Percentiles rank a stretch among this genome's conserved stretches.
Evolutionary conservation across 2,888 invertebrate species (phyloP).

Genomic region (Drosophila leonis): DNA sequence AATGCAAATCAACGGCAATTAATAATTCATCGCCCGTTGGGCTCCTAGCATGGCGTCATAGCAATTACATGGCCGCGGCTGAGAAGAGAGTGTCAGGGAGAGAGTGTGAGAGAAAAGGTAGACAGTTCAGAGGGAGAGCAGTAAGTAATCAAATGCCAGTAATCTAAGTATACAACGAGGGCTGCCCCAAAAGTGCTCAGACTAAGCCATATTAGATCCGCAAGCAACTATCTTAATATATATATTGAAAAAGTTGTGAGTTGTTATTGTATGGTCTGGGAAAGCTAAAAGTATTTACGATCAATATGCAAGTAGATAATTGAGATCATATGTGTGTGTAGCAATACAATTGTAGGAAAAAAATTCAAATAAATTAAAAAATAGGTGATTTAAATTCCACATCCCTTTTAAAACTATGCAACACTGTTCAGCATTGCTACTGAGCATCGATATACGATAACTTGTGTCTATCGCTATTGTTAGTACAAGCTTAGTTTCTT

Average conservation of each 20-base stretch:
- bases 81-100: slow-evolving; percentile 15
- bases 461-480: background rate
- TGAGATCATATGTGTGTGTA: no score
- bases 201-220: background rate
- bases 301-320: no score
- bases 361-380: background rate
- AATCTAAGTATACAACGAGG: slow-evolving; percentile 35
- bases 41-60: slow-evolving; percentile 59
- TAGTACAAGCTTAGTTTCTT: background rate
- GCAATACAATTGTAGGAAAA: background rate
- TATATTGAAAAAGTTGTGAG: no score
- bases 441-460: slow-evolving; percentile 7
- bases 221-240: no score
- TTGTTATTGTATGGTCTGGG: no score
- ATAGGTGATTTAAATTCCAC: background rate
- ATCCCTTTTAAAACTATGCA: background rate
- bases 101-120: background rate
- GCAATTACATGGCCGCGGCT: slow-evolving; percentile 59
- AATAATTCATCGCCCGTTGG: slow-evolving; percentile 79
- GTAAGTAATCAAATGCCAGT: slow-evolving; percentile 24
- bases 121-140: background rate
- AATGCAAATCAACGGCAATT: slow-evolving; percentile 80
- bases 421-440: background rate
- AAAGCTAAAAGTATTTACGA: no score
- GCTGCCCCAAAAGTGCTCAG: slow-evolving; percentile 1